phyloP scores from a whole-genome alignment of 2,888 invertebrate genomes.

The Pandemis heparana region DNA sequence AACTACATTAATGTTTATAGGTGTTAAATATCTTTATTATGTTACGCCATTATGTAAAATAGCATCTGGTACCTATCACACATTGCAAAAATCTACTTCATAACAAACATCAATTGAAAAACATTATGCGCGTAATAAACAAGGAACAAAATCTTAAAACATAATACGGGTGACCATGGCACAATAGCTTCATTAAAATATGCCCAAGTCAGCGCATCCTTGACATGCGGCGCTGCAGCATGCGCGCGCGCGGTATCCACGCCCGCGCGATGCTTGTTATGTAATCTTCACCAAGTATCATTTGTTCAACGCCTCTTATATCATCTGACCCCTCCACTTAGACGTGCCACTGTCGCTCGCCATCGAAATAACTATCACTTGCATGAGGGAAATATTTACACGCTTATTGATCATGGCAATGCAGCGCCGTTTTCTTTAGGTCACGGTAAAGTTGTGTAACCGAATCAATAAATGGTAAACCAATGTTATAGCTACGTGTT shows the following conservation, averaged over 20 bases:
- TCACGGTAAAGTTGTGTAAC: conserved; percentile 42
- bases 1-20: not conserved
- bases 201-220: conserved; percentile 71
- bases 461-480: conserved; percentile 39
- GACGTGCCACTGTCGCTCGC: conserved; percentile 34
- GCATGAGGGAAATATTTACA: conserved; percentile 28
- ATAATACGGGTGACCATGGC: conserved; percentile 65
- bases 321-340: conserved; percentile 55
- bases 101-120: conserved; percentile 14
- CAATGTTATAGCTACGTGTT: conserved; percentile 21
- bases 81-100: not conserved
- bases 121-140: conserved; percentile 31
- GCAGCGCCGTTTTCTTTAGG: conserved; percentile 41
- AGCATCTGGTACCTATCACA: not conserved
- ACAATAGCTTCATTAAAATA: conserved; percentile 68
- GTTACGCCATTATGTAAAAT: not conserved
- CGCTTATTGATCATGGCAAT: conserved; percentile 43
- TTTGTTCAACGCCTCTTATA: conserved; percentile 58
- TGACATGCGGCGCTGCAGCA: conserved; percentile 67
- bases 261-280: conserved; percentile 61
- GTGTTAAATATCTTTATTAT: not conserved
- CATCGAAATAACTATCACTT: conserved; percentile 39
- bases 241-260: conserved; percentile 55
- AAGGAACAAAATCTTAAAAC: conserved; percentile 43
- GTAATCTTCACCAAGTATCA: conserved; percentile 64